These are phyloP conservation scores for Andricus quercusramuli DNA, from an alignment of 2,888 invertebrate species.

Conservation along the genomic window DNA sequence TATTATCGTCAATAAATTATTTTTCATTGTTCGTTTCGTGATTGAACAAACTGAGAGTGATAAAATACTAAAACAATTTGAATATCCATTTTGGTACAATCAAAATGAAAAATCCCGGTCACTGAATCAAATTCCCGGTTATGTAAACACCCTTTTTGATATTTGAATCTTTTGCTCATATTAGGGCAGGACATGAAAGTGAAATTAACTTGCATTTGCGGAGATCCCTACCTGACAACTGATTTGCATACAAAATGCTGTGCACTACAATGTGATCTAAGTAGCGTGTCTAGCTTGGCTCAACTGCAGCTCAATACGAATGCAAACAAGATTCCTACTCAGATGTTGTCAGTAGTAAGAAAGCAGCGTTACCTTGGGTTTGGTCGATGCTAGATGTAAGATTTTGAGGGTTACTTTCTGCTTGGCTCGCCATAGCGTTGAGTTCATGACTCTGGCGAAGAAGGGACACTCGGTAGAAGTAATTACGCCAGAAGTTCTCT, in stretches of 20 bases:
- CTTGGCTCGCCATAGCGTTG: constrained; percentile 82
- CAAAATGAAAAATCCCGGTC: no score
- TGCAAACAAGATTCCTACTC: constrained; percentile 40
- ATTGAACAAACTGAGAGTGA: no score
- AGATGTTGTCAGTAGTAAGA: neutral
- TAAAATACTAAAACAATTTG: no score
- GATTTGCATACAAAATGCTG: constrained; percentile 43
- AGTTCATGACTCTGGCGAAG: constrained; percentile 98
- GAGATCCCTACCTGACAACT: constrained; percentile 5
- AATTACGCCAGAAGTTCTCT: constrained; percentile 99
- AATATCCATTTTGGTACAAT: no score
- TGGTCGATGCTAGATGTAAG: constrained; percentile 80
- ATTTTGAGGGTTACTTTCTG: constrained; percentile 74
- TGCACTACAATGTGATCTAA: constrained; percentile 55
- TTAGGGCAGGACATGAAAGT: neutral
- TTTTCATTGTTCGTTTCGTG: no score
- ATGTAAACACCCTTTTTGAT: neutral
- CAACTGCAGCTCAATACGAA: constrained; percentile 44
- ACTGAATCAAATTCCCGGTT: no score
- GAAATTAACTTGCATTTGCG: neutral
- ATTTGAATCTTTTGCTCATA: neutral
- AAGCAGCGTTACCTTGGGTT: constrained; percentile 80
- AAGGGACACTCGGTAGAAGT: constrained; percentile 99
- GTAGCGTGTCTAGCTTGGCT: constrained; percentile 51
- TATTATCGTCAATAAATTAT: no score